A percentile compares a stretch with the other conserved stretches of the same genome.
These are phyloP conservation scores for Acridotheres tristis DNA, from an alignment of 2,797 vertebrate species.

Conservation along the genomic window DNA sequence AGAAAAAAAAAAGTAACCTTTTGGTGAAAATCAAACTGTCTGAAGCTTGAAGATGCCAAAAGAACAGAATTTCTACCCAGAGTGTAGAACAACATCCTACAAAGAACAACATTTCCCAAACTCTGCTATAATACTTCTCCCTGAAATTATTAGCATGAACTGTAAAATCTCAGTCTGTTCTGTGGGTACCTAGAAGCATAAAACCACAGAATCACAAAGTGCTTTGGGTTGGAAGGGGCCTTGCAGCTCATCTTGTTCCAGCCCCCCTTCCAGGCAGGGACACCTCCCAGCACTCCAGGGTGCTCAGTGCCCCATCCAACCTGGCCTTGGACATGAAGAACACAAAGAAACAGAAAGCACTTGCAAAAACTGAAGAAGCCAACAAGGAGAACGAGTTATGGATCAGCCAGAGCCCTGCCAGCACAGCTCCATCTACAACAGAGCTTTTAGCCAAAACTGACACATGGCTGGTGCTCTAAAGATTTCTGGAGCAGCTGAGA, in stretches of 20 bases:
- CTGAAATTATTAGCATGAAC: not conserved
- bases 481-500: not conserved
- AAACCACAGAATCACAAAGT: not conserved
- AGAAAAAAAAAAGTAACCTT: not conserved
- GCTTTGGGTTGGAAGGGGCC: not conserved
- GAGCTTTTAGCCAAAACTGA: not conserved
- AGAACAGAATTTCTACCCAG: slow-evolving; percentile 11
- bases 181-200: not conserved
- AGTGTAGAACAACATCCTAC: not conserved
- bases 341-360: not conserved
- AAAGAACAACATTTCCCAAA: not conserved
- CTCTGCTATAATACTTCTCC: not conserved
- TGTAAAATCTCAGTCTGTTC: not conserved
- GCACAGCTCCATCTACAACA: not conserved
- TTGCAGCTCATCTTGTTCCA: not conserved
- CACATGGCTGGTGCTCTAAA: not conserved
- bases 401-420: not conserved
- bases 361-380: not conserved
- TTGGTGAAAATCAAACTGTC: not conserved
- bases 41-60: not conserved
- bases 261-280: not conserved
- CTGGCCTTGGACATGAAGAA: not conserved
- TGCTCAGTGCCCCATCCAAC: not conserved
- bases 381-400: not conserved
- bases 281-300: not conserved